Percentiles rank a stretch among this genome's conserved stretches.
phyloP scores from a whole-genome alignment of 1,140 invertebrate genomes.

The Ephestia elutella region DNA sequence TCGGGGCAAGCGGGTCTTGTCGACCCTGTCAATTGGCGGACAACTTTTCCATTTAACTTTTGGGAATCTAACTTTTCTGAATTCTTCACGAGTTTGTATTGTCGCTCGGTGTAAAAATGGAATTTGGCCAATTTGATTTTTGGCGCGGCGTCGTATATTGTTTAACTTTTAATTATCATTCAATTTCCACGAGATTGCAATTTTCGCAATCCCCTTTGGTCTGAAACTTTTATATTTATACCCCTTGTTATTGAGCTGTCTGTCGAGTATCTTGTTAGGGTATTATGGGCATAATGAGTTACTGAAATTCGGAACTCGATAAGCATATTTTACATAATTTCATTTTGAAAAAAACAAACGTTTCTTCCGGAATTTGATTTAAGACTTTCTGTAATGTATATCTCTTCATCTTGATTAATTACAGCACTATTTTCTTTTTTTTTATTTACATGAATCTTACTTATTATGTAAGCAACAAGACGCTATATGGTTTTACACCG shows the following conservation, averaged over 20 bases:
- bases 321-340: slow-evolving; percentile 4
- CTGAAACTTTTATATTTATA: background rate
- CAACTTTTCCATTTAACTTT: slow-evolving; percentile 40
- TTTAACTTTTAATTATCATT: slow-evolving; percentile 10
- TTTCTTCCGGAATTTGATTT: background rate
- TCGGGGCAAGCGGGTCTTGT: slow-evolving; percentile 32
- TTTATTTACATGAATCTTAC: no score
- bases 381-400: no score
- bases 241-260: slow-evolving; percentile 3
- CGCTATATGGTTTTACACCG: no score
- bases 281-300: background rate
- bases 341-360: background rate
- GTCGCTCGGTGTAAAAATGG: slow-evolving; percentile 41
- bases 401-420: background rate
- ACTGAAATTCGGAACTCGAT: background rate
- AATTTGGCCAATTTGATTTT: slow-evolving; percentile 19
- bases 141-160: slow-evolving; percentile 5
- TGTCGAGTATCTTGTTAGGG: background rate
- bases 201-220: background rate
- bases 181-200: slow-evolving; percentile 2
- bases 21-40: slow-evolving; percentile 58
- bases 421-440: no score
- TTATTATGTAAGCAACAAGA: no score
- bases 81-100: slow-evolving; percentile 52
- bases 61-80: slow-evolving; percentile 50